A percentile compares a stretch with the other conserved stretches of the same genome.
phyloP scores from a whole-genome alignment of 2,113 vertebrate genomes.

The Chaetura pelagica region DNA sequence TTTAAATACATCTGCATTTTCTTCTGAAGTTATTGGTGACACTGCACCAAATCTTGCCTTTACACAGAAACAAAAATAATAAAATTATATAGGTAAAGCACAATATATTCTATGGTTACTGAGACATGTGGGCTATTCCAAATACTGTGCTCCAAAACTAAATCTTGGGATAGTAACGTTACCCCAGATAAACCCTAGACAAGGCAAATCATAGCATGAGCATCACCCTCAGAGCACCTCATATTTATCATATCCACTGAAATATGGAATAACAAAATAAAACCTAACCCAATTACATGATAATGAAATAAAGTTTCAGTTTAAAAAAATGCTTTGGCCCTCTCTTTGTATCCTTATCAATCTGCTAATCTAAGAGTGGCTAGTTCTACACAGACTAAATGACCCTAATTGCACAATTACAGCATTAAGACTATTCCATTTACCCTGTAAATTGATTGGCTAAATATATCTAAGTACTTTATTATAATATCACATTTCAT shows the following conservation, averaged over 20 bases:
- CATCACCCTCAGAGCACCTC: not conserved
- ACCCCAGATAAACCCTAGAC: not conserved
- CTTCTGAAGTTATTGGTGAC: not conserved
- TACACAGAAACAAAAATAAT: not conserved
- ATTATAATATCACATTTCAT: slow-evolving; percentile 42
- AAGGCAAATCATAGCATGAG: not conserved
- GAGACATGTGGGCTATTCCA: not conserved
- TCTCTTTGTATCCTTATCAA: slow-evolving; percentile 63
- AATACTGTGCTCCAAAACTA: not conserved
- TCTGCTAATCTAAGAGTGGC: slow-evolving; percentile 54
- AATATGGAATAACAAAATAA: slow-evolving; percentile 64
- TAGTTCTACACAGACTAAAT: slow-evolving; percentile 32
- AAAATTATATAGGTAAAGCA: not conserved
- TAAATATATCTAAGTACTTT: slow-evolving; percentile 33
- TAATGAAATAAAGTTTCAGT: slow-evolving; percentile 63
- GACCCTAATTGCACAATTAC: slow-evolving; percentile 56
- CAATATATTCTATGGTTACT: not conserved
- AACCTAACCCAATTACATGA: slow-evolving; percentile 47
- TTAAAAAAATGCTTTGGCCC: slow-evolving; percentile 48
- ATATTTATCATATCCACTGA: slow-evolving; percentile 57
- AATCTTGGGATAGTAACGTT: not conserved
- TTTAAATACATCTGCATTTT: not conserved
- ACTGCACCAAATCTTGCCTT: not conserved
- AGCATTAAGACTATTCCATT: slow-evolving; percentile 51
- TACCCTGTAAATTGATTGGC: slow-evolving; percentile 56